Evolutionary conservation across 1,140 invertebrate species (phyloP), one percentile per base, ranked within the genome.

Genomic region (Chionoecetes opilio): DNA sequence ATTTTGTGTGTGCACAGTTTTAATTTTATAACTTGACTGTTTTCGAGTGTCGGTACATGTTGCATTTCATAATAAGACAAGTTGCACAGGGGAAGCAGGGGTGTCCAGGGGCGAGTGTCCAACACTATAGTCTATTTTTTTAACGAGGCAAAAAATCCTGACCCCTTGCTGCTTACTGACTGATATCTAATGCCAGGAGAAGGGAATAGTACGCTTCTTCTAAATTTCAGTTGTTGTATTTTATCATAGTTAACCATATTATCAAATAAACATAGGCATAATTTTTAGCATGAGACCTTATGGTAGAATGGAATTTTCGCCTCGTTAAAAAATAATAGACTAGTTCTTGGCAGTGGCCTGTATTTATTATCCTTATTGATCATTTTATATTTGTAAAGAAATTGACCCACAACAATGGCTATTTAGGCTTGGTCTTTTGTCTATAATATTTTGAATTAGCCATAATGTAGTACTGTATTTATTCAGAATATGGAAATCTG

Each of bases 401-500:
- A n/a, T 21, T 21, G 21, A 75, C 63, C n/a, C 63, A n/a, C 21
- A 75, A 75, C 63, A n/a, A 75, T 75, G n/a, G n/a, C 21, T 75
- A 21, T 75, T 21, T 75, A n/a, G 21, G 63, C 63, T 75, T 75
- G 21, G 21, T 75, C 46, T 17, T 53, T 53, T 53, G 11, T 53
- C 21, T n/a, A 75, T 75, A 75, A 75, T 75, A 75, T n/a, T 75
- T 75, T 75, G 21, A 75, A 75, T 75, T 75, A 75, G 63, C 63
- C n/a, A 26, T 75, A 75, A 75, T 75, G 63, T 75, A 75, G 63
- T 8, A 75, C 63, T 75, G 11, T 14, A 53, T 53, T 14, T 46
- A 14, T 46, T 6, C 63, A 21, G 21, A 75, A 26, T n/a, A 21
- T 75, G 21, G n/a, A 75, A 75, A 75, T n/a, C 21, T 75, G n/a